phyloP scores from a whole-genome alignment of 2,113 vertebrate genomes.

The Malaclemys terrapin region DNA sequence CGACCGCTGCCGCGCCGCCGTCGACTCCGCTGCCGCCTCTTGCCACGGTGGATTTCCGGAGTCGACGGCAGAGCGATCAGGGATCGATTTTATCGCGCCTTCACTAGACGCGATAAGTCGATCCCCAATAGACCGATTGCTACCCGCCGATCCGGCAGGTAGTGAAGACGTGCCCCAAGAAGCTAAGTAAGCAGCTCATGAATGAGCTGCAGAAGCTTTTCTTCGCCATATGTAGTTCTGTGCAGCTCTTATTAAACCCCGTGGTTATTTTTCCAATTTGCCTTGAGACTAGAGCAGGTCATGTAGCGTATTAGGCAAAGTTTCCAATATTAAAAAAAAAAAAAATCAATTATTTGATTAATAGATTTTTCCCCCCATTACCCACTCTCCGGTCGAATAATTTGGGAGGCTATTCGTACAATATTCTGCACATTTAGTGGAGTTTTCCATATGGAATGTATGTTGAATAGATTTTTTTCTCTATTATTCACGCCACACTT shows the following conservation, averaged over 20 bases:
- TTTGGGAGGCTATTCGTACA: not conserved
- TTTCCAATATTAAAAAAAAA: not conserved
- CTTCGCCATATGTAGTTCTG: not conserved
- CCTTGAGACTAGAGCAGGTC: not conserved
- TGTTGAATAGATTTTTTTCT: conserved; percentile 15
- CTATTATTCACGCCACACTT: not conserved
- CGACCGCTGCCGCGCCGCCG: no score
- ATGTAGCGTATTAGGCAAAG: not conserved
- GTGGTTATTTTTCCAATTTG: not conserved
- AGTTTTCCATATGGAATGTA: not conserved
- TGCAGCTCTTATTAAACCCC: not conserved
- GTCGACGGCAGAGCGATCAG: no score
- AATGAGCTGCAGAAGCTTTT: not conserved
- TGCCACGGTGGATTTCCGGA: no score
- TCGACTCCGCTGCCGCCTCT: no score
- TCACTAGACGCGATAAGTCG: no score
- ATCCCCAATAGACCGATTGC: no score
- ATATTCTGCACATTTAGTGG: not conserved
- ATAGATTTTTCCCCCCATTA: not conserved
- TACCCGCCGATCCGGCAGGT: no score
- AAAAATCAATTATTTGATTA: conserved; percentile 9
- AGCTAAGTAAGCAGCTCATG: not conserved
- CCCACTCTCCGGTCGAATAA: not conserved
- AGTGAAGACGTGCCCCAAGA: not conserved
- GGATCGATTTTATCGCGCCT: no score